phyloP scores from a whole-genome alignment of 2,113 vertebrate species.

The Myrmophylax atrothorax region DNA sequence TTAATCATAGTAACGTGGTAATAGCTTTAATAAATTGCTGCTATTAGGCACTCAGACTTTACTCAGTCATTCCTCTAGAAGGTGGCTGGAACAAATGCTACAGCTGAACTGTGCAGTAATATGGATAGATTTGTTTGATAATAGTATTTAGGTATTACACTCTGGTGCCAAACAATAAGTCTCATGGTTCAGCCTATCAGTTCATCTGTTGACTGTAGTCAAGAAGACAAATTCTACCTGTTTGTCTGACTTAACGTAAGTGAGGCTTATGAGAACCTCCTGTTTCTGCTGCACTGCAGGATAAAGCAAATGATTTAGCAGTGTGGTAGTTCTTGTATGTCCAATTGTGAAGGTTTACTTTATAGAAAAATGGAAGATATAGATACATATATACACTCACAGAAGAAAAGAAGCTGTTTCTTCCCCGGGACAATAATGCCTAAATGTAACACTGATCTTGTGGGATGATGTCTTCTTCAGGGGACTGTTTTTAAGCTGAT shows the following conservation, averaged over 20 bases:
- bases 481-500: neutral
- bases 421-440: neutral
- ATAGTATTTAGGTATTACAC: neutral
- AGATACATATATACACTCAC: fast-evolving
- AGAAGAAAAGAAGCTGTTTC: neutral
- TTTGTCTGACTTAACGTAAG: neutral
- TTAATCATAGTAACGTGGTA: neutral
- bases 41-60: neutral
- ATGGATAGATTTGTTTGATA: neutral
- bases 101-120: neutral
- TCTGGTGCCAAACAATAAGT: neutral
- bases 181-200: fast-evolving
- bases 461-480: neutral
- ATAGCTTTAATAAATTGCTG: neutral
- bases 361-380: neutral
- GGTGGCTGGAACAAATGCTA: neutral
- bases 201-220: neutral
- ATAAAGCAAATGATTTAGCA: neutral
- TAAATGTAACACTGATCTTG: neutral
- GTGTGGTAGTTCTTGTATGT: neutral
- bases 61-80: neutral
- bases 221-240: neutral
- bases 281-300: neutral
- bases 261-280: neutral
- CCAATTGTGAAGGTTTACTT: neutral